Percentiles rank a stretch among this genome's conserved stretches.
These are phyloP conservation scores for Salmo trutta DNA, from an alignment of 2,797 vertebrate genomes.

Conservation along the genomic window DNA sequence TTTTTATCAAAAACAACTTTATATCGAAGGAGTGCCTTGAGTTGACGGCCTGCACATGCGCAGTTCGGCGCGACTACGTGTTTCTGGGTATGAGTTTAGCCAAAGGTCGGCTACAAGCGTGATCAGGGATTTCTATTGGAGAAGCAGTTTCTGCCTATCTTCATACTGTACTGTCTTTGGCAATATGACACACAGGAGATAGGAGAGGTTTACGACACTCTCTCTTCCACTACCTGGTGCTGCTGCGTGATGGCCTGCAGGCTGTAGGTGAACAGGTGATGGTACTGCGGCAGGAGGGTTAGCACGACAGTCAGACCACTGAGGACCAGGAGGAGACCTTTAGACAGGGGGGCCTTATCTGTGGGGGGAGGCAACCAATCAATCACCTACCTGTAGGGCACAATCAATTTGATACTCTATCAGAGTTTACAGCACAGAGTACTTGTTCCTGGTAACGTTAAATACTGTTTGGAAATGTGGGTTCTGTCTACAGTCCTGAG, in stretches of 20 bases:
- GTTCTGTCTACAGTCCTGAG: background rate
- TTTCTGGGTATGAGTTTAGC: too few species aligned
- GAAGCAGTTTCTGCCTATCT: too few species aligned
- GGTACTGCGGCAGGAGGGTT: slow-evolving; percentile 87
- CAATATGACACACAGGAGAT: background rate
- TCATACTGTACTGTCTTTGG: too few species aligned
- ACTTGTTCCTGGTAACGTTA: background rate
- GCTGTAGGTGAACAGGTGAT: slow-evolving; percentile 87
- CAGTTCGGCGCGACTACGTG: too few species aligned
- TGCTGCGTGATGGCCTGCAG: slow-evolving; percentile 82
- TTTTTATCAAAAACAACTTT: too few species aligned
- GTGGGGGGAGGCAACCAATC: slow-evolving; percentile 33
- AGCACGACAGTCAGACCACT: slow-evolving; percentile 86
- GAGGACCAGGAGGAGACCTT: slow-evolving; percentile 88
- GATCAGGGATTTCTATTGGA: too few species aligned
- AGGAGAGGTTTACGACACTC: background rate
- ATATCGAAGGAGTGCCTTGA: too few species aligned
- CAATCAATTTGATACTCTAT: too few species aligned
- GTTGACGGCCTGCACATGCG: too few species aligned
- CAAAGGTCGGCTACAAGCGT: too few species aligned
- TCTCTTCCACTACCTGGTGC: slow-evolving; percentile 78
- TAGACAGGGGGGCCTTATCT: slow-evolving; percentile 96
- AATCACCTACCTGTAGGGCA: background rate
- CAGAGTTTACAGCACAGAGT: background rate
- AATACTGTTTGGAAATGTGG: too few species aligned